These are phyloP conservation scores for Gymnarchus niloticus DNA, from an alignment of 2,113 vertebrate species.

Conservation along the genomic window DNA sequence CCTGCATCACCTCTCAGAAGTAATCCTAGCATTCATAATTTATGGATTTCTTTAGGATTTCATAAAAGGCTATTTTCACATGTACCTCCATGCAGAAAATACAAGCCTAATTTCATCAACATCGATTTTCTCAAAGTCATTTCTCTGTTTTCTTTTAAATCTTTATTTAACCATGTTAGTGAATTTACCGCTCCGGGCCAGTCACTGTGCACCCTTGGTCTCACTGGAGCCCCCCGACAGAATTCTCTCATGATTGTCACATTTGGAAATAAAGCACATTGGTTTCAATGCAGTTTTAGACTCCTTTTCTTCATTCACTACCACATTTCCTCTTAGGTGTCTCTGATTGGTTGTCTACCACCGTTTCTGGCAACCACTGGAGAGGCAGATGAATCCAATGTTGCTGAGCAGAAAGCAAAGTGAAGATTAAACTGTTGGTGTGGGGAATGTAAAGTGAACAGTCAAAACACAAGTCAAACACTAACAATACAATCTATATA, in stretches of 20 bases:
- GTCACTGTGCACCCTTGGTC: constrained; percentile 31
- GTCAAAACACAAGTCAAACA: constrained; percentile 51
- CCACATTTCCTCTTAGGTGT: neutral
- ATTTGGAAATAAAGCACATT: constrained; percentile 55
- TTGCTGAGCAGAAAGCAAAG: constrained; percentile 39
- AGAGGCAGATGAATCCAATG: constrained; percentile 32
- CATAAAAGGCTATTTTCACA: neutral
- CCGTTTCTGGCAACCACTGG: constrained; percentile 26
- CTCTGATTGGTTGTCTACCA: neutral
- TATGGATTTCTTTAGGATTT: neutral
- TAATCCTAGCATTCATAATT: neutral
- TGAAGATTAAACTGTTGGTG: constrained; percentile 52
- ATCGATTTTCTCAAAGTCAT: neutral
- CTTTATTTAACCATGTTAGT: neutral
- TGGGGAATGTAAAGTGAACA: constrained; percentile 52
- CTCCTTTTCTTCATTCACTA: constrained; percentile 17
- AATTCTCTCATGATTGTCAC: constrained; percentile 57
- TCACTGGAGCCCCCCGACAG: constrained; percentile 28
- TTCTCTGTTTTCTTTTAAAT: neutral
- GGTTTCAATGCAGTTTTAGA: constrained; percentile 45
- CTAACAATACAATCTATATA: constrained; percentile 44
- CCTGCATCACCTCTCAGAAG: neutral
- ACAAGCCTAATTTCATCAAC: neutral
- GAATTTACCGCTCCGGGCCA: neutral
- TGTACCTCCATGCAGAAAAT: neutral